phyloP scores from a whole-genome alignment of 1,140 invertebrate species.

The Sitobion miscanthi region DNA sequence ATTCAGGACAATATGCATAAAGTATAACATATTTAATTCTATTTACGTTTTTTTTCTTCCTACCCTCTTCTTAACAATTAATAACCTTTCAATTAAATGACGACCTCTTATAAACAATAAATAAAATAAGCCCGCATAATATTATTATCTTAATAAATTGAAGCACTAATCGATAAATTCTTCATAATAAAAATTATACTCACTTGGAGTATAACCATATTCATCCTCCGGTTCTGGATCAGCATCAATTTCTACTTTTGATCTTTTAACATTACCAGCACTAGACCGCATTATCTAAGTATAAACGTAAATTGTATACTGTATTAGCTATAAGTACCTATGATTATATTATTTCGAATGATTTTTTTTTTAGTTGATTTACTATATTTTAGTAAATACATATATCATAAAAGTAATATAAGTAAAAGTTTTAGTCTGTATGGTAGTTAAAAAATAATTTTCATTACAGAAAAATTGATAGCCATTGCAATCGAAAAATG shows the following conservation, averaged over 20 bases:
- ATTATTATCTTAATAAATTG: background rate
- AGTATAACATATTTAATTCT: background rate
- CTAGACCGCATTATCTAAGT: constrained; percentile 84
- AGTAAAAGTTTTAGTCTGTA: background rate
- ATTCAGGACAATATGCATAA: background rate
- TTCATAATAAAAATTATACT: constrained; percentile 64
- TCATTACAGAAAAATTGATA: background rate
- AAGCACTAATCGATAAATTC: background rate
- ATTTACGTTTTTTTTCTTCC: background rate
- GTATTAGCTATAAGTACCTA: background rate
- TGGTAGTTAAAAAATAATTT: constrained; percentile 16
- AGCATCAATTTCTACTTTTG: constrained; percentile 76
- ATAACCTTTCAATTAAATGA: background rate
- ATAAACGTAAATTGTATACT: constrained; percentile 58
- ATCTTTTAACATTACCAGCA: constrained; percentile 81
- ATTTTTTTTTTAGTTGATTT: background rate
- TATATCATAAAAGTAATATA: background rate
- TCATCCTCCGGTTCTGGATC: constrained; percentile 87
- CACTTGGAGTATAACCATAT: constrained; percentile 91
- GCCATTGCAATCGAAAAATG: background rate
- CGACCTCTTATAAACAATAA: background rate
- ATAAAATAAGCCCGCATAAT: background rate
- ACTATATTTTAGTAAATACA: no score
- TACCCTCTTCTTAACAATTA: background rate
- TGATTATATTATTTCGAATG: background rate